Evolutionary conservation across 2,888 invertebrate species (phyloP).

Genomic region (Cenopis cana): DNA sequence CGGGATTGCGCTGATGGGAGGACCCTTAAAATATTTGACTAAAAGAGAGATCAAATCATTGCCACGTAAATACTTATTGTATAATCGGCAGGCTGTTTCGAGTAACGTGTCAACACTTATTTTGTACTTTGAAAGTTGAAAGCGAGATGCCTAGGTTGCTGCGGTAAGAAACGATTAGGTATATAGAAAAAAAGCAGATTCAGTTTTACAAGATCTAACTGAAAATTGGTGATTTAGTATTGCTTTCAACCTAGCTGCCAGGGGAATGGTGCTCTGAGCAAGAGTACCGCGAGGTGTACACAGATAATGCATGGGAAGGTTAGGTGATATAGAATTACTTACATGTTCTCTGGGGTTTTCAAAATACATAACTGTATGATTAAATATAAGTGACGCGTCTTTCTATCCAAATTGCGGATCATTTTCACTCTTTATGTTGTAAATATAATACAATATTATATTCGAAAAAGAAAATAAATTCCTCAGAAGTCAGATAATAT

Average conservation of each 20-base stretch:
- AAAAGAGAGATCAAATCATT: slow-evolving; percentile 90
- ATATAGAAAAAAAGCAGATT: slow-evolving; percentile 2
- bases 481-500: slow-evolving; percentile 47
- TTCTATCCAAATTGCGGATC: slow-evolving; percentile 57
- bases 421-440: slow-evolving; percentile 68
- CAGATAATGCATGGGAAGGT: neutral
- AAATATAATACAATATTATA: slow-evolving; percentile 68
- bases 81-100: slow-evolving; percentile 65
- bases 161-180: slow-evolving; percentile 22
- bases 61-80: slow-evolving; percentile 83
- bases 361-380: slow-evolving; percentile 54
- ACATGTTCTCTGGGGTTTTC: slow-evolving; percentile 4
- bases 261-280: slow-evolving; percentile 16
- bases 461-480: slow-evolving; percentile 50
- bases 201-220: slow-evolving; percentile 25
- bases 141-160: slow-evolving; percentile 56
- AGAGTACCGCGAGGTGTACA: neutral
- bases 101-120: slow-evolving; percentile 63
- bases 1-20: slow-evolving; percentile 62
- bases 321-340: neutral
- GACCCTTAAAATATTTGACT: slow-evolving; percentile 87
- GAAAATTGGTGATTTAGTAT: slow-evolving; percentile 26
- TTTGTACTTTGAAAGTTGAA: slow-evolving; percentile 76
- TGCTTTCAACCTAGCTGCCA: slow-evolving; percentile 44
- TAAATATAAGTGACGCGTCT: slow-evolving; percentile 53